These are phyloP conservation scores for Lepidurus arcticus DNA, from an alignment of 1,140 invertebrate genomes.

Conservation along the genomic window DNA sequence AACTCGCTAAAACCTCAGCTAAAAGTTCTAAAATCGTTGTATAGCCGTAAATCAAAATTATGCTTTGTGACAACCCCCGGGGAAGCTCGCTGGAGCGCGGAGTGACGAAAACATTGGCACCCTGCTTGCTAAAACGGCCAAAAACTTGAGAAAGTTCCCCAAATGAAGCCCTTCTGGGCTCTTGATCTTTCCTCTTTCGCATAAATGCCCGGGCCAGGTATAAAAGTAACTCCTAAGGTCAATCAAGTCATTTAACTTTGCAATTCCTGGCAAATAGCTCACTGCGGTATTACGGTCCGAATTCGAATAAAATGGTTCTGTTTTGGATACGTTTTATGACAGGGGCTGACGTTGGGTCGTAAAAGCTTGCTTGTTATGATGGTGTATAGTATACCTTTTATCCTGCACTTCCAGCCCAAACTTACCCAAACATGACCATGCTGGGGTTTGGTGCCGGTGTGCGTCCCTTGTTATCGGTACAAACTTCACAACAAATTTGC, in stretches of 20 bases:
- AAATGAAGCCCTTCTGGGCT: background rate
- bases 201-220: background rate
- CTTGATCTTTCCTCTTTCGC: background rate
- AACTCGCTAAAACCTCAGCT: conserved; percentile 15
- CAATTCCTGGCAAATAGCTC: background rate
- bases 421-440: background rate
- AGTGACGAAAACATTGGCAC: background rate
- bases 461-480: background rate
- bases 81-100: no score
- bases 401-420: background rate
- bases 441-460: background rate
- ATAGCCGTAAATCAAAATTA: background rate
- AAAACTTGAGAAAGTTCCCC: background rate
- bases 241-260: background rate
- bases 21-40: background rate
- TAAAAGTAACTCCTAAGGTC: background rate
- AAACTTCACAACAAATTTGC: background rate
- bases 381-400: background rate
- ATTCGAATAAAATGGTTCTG: conserved; percentile 8
- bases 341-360: background rate
- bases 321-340: background rate
- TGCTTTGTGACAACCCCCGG: background rate
- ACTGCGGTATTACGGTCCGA: background rate
- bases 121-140: background rate
- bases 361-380: background rate